Evolutionary conservation across 2,888 invertebrate genomes (phyloP).

Genomic region (Mythimna loreyi): DNA sequence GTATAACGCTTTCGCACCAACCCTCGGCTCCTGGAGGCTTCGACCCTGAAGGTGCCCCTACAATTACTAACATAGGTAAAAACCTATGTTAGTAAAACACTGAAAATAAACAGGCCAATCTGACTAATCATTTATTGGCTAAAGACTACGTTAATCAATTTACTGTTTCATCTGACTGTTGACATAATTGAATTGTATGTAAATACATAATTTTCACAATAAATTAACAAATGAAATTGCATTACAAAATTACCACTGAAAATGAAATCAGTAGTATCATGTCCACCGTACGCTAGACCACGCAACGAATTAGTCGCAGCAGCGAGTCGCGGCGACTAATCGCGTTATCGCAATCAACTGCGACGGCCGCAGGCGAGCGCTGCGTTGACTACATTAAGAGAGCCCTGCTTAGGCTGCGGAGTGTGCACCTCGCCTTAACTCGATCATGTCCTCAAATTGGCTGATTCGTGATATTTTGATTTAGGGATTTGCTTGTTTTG

Average conservation of each 20-base stretch:
- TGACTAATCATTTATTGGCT: too few species aligned
- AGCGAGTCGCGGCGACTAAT: constrained; percentile 60
- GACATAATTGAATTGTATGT: too few species aligned
- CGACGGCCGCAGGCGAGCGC: constrained; percentile 48
- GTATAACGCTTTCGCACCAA: too few species aligned
- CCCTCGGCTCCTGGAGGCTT: too few species aligned
- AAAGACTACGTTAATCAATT: too few species aligned
- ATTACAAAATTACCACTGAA: background rate
- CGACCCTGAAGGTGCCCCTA: too few species aligned
- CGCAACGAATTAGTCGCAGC: constrained; percentile 63
- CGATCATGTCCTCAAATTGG: constrained; percentile 39
- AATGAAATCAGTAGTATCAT: background rate
- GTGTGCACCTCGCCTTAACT: constrained; percentile 30
- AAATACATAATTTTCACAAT: too few species aligned
- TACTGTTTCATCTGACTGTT: too few species aligned
- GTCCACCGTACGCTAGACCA: constrained; percentile 48
- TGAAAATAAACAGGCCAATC: too few species aligned
- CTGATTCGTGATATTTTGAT: constrained; percentile 19
- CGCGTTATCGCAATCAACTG: constrained; percentile 65
- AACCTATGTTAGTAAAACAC: background rate
- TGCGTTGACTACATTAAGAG: constrained; percentile 52
- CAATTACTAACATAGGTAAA: too few species aligned
- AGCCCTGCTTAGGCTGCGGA: constrained; percentile 27
- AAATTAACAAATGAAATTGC: too few species aligned
- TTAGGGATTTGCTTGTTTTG: background rate